Percentiles rank a stretch among this genome's conserved stretches.
Evolutionary conservation across 2,113 vertebrate species (phyloP).

Genomic region (Nannospalax galili): DNA sequence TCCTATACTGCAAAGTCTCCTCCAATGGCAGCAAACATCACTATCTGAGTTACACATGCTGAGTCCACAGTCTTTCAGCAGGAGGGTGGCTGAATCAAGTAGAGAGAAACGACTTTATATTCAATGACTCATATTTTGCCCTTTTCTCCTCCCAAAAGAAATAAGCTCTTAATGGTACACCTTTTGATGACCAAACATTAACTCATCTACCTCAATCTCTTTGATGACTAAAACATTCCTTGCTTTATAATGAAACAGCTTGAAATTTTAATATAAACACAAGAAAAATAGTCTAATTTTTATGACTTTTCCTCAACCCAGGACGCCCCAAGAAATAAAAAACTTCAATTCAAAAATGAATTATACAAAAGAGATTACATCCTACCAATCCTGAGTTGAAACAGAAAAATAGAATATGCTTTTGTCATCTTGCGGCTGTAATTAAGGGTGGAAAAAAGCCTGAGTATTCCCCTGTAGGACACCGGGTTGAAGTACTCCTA

Average conservation of each 20-base stretch:
- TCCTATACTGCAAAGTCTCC: background rate
- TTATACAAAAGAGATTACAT: conserved; percentile 35
- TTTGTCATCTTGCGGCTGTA: conserved; percentile 57
- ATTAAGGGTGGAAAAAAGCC: conserved; percentile 58
- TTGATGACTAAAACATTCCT: conserved; percentile 67
- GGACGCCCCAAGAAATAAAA: background rate
- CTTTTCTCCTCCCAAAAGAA: conserved; percentile 70
- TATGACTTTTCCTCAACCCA: conserved; percentile 44
- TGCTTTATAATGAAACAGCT: conserved; percentile 12
- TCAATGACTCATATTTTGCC: conserved; percentile 68
- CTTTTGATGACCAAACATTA: conserved; percentile 75
- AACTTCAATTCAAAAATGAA: conserved; percentile 45
- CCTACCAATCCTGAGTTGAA: background rate
- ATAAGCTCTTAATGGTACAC: conserved; percentile 46
- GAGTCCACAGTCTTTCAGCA: background rate
- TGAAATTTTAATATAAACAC: conserved; percentile 62
- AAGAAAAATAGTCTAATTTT: conserved; percentile 7
- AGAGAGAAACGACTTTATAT: conserved; percentile 27
- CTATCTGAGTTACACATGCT: background rate
- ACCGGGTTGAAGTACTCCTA: conserved; percentile 27
- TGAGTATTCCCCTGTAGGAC: conserved; percentile 47
- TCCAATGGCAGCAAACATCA: background rate
- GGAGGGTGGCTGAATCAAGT: background rate
- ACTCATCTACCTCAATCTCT: conserved; percentile 64
- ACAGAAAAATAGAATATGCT: background rate